Base-by-base conservation (phyloP, 1,140 invertebrate genomes). In the Neomicropteryx cornuta region DNA sequence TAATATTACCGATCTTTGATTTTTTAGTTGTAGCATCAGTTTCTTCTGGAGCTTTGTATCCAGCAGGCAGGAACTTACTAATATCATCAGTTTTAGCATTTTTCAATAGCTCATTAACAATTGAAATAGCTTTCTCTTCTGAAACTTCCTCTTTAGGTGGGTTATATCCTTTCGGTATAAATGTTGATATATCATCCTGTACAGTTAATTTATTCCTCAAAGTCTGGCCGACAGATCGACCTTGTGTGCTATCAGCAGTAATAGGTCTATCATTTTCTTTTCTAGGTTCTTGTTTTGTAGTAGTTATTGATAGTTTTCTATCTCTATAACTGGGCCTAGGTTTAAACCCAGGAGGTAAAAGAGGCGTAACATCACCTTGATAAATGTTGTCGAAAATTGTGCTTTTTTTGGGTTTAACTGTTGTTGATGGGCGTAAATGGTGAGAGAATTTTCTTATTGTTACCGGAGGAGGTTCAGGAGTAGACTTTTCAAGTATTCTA, bases 361-460 rank as follows among this genome's bases (percentile, higher is more conserved):
- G 52, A 3, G 72, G 69, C 8, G 65, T 49, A 1, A 75, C 49
- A 44, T 79, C 68, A 35, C 79, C 77, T 53, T 76, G 75, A 58
- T 72, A 72, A 2, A 72, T 62, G 22, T 63, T 74, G 16, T 78
- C 75, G 36, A 73, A 55, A 8, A 63, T 45, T 13, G 60, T 55
- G 36, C 63, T 67, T 49, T 68, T 70, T 42, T 53, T 67, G 18
- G 66, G 60, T 42, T 67, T 65, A 4, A 51, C 56, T 14, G 70
- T 71, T 18, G 66, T 64, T 34, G 60, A 57, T 33, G 74, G 57
- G 50, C 71, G 55, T 51, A 71, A 47, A 51, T 70, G 53, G 2
- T 75, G 76, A 11, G 73, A 64, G 39, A 84, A 81, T 52, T 82
- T 85, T 38, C 75, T 74, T 1, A 81, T 78, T 4, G 75, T 59